A percentile compares a stretch with the other conserved stretches of the same genome.
Evolutionary conservation across 2,113 vertebrate genomes (phyloP).

Genomic region (Thymallus thymallus): DNA sequence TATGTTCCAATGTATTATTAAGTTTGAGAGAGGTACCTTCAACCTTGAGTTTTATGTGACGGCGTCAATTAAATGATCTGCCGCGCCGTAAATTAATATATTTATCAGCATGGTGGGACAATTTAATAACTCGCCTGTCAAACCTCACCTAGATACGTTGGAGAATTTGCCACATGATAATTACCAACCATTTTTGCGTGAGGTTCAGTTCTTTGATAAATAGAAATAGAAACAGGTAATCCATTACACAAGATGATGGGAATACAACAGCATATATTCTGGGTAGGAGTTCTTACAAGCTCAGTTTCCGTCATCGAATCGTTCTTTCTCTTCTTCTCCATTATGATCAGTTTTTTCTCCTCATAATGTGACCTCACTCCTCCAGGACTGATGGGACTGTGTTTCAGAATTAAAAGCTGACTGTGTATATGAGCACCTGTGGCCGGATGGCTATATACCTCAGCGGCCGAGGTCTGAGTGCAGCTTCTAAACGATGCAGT

Average conservation of each 20-base stretch:
- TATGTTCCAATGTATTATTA: slow-evolving; percentile 43
- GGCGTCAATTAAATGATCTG: slow-evolving; percentile 73
- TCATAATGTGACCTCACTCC: slow-evolving; percentile 27
- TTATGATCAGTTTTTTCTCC: slow-evolving; percentile 50
- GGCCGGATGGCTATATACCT: slow-evolving; percentile 1
- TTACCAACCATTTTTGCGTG: slow-evolving; percentile 62
- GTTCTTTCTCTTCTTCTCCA: slow-evolving; percentile 51
- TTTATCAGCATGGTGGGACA: slow-evolving; percentile 74
- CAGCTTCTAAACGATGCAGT: too few species aligned
- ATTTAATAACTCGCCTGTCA: slow-evolving; percentile 80
- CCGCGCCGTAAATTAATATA: slow-evolving; percentile 77
- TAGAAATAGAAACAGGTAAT: slow-evolving; percentile 64
- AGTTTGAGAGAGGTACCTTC: slow-evolving; percentile 44
- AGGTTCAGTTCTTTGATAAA: slow-evolving; percentile 27
- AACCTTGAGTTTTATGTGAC: slow-evolving; percentile 60
- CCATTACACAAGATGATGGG: slow-evolving; percentile 59
- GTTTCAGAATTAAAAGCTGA: slow-evolving; percentile 47
- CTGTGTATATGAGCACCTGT: slow-evolving; percentile 33
- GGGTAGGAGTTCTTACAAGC: slow-evolving; percentile 65
- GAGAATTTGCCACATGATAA: slow-evolving; percentile 68
- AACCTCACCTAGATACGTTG: slow-evolving; percentile 63
- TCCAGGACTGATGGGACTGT: slow-evolving; percentile 31
- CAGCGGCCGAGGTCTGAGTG: too few species aligned
- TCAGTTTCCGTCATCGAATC: slow-evolving; percentile 63
- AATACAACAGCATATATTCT: slow-evolving; percentile 56